phyloP scores from a whole-genome alignment of 2,888 invertebrate species.

The Protophormia terraenovae region DNA sequence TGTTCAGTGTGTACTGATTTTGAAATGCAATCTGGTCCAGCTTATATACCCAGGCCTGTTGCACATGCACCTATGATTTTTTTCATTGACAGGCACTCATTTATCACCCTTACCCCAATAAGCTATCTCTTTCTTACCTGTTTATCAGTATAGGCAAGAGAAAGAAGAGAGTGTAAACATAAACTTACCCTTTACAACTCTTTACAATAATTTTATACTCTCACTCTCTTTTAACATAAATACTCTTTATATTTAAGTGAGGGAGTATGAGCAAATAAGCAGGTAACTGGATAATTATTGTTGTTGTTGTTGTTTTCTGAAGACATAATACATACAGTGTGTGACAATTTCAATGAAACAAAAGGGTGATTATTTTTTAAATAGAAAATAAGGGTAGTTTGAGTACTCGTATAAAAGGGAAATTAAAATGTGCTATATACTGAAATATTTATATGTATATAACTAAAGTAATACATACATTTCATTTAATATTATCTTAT shows the following conservation, averaged over 20 bases:
- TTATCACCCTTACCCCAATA: slow-evolving; percentile 41
- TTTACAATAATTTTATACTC: slow-evolving; percentile 41
- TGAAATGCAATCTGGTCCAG: slow-evolving; percentile 63
- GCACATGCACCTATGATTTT: slow-evolving; percentile 63
- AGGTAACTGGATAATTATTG: too few relatives aligned
- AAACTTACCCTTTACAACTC: slow-evolving; percentile 62
- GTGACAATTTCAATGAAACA: slow-evolving; percentile 60
- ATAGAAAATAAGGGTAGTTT: slow-evolving; percentile 29
- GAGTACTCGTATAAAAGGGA: neutral
- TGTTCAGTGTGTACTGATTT: slow-evolving; percentile 75
- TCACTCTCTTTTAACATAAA: neutral
- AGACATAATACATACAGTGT: slow-evolving; percentile 6
- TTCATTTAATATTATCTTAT: slow-evolving; percentile 5
- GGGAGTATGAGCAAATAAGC: neutral
- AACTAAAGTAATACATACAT: neutral
- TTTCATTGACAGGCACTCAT: slow-evolving; percentile 61
- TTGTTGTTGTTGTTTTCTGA: neutral
- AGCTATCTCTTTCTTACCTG: slow-evolving; percentile 63
- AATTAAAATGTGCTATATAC: neutral
- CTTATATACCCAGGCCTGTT: slow-evolving; percentile 73
- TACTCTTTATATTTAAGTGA: neutral
- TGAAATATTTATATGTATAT: too few relatives aligned
- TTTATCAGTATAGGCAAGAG: neutral
- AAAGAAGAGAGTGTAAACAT: neutral
- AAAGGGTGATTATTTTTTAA: slow-evolving; percentile 55